These are phyloP conservation scores for Apoderus coryli DNA, from an alignment of 2,888 invertebrate genomes.

Conservation along the genomic window DNA sequence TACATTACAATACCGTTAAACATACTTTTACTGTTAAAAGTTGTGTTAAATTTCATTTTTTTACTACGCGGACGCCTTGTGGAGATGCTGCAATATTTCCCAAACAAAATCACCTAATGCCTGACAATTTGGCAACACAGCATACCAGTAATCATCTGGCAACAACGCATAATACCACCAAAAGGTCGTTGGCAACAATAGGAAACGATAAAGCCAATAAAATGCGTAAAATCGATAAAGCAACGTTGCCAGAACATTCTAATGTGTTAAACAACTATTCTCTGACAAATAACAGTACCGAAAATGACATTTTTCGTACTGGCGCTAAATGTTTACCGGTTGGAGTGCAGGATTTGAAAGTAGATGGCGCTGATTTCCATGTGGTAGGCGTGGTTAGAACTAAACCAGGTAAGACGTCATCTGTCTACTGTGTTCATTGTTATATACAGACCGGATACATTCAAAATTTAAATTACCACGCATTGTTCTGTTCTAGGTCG, in stretches of 20 bases:
- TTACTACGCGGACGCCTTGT: constrained; percentile 78
- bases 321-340: constrained; percentile 75
- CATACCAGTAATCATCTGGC: constrained; percentile 4
- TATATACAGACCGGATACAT: no score
- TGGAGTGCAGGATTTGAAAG: constrained; percentile 41
- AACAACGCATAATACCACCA: no score
- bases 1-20: constrained; percentile 16
- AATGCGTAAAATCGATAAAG: no score
- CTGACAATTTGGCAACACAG: constrained; percentile 9
- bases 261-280: constrained; percentile 7
- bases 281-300: constrained; percentile 21
- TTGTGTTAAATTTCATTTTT: constrained; percentile 62
- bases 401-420: constrained; percentile 63
- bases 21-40: constrained; percentile 28
- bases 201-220: no score
- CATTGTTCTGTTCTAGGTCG: constrained; percentile 40
- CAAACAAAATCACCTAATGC: constrained; percentile 31
- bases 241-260: no score
- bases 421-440: not conserved
- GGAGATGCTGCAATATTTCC: constrained; percentile 85
- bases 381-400: constrained; percentile 57
- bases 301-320: constrained; percentile 49
- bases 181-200: no score
- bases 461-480: no score
- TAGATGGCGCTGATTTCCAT: constrained; percentile 49